Evolutionary conservation across 2,888 invertebrate species (phyloP).

Genomic region (Imbricaverruca yamaguchii): DNA sequence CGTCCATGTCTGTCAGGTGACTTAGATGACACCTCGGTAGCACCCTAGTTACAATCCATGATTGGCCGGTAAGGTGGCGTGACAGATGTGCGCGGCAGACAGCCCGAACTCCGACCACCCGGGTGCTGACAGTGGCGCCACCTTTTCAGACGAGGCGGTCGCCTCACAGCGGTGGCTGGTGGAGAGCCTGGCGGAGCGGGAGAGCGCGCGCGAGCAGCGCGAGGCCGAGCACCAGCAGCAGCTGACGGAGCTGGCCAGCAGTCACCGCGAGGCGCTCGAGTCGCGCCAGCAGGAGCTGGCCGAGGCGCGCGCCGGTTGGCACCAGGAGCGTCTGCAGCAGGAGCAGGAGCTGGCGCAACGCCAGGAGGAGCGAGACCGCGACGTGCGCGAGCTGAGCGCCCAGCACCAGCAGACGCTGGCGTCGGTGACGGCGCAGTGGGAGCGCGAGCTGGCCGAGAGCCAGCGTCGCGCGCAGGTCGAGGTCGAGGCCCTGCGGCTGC

Average conservation of each 20-base stretch:
- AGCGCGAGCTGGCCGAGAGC: conserved; percentile 41
- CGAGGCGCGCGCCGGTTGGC: conserved; percentile 35
- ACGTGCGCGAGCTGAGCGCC: conserved; percentile 41
- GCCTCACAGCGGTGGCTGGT: conserved; percentile 51
- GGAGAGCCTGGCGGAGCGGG: conserved; percentile 46
- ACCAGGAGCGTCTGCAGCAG: conserved; percentile 5
- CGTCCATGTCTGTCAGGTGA: too few relatives aligned
- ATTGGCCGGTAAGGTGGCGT: too few relatives aligned
- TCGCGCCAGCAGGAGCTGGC: conserved; percentile 41
- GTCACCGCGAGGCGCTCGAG: conserved; percentile 41
- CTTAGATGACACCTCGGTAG: too few relatives aligned
- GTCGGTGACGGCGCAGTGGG: conserved; percentile 34
- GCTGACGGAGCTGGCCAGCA: conserved; percentile 41
- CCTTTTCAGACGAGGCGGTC: conserved; percentile 50
- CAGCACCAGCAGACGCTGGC: conserved; percentile 35
- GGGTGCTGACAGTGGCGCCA: background rate
- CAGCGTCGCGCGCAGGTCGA: conserved; percentile 36
- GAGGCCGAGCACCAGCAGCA: conserved; percentile 42
- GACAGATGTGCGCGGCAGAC: too few relatives aligned
- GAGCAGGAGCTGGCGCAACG: conserved; percentile 34
- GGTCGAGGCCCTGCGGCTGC: background rate
- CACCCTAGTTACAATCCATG: too few relatives aligned
- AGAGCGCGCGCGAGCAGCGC: conserved; percentile 42
- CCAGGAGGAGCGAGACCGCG: conserved; percentile 40
- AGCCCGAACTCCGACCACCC: too few relatives aligned